These are phyloP conservation scores for Noctilio leporinus DNA, from an alignment of 2,113 vertebrate species.

Conservation along the genomic window DNA sequence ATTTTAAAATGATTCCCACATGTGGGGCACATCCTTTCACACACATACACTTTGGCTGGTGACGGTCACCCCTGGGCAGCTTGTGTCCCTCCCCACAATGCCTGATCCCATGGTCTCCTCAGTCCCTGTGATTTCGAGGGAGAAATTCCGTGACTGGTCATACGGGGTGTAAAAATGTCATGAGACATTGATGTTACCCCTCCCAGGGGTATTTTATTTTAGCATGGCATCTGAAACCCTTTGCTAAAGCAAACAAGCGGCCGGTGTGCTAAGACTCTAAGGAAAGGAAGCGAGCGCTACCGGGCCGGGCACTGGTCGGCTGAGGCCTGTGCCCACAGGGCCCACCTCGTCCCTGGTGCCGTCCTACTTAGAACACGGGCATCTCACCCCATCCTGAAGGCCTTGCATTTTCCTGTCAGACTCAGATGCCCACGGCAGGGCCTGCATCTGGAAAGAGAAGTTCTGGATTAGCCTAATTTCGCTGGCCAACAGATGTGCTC, in stretches of 20 bases:
- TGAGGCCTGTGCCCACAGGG: background rate
- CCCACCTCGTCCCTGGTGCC: background rate
- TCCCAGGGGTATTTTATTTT: background rate
- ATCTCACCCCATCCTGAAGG: background rate
- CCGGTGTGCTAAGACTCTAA: background rate
- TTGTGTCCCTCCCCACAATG: too few species aligned
- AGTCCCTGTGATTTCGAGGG: background rate
- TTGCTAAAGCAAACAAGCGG: background rate
- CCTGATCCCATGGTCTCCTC: background rate
- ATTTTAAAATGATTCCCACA: background rate
- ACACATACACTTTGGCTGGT: background rate
- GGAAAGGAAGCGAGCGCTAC: background rate
- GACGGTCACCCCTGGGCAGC: background rate
- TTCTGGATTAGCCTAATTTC: background rate
- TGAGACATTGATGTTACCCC: background rate
- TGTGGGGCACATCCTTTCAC: background rate
- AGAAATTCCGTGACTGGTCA: background rate
- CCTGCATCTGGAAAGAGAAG: background rate
- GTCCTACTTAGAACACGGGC: rapidly evolving
- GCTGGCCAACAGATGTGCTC: background rate
- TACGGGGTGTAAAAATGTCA: background rate
- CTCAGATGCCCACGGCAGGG: background rate
- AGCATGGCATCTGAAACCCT: background rate
- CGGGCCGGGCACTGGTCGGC: rapidly evolving
- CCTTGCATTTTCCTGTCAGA: background rate